These are phyloP conservation scores for Leptocoma aspasia DNA, from an alignment of 2,113 vertebrate species.

Conservation along the genomic window DNA sequence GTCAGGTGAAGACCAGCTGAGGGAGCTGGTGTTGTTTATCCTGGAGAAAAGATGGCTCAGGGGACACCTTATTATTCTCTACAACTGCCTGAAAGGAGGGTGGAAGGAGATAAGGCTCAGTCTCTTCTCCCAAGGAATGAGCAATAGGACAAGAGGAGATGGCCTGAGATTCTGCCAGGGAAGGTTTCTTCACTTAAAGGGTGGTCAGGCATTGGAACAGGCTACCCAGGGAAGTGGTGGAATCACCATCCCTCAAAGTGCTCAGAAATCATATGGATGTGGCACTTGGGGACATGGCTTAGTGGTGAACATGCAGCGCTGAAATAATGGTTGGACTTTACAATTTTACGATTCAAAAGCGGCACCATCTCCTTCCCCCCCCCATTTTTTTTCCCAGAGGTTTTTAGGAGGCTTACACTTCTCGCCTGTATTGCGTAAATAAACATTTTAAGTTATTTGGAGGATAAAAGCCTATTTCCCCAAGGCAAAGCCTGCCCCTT, in stretches of 20 bases:
- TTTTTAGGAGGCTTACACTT: background rate
- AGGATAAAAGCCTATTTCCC: background rate
- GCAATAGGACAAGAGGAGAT: background rate
- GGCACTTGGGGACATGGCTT: too few relatives aligned
- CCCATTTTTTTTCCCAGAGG: fast-evolving
- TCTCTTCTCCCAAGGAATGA: background rate
- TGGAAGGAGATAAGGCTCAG: fast-evolving
- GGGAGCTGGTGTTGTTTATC: background rate
- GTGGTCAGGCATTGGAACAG: background rate
- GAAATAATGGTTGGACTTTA: background rate
- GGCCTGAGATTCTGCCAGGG: background rate
- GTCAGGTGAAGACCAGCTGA: background rate
- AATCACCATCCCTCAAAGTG: background rate
- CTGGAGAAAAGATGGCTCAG: background rate
- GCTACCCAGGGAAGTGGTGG: background rate
- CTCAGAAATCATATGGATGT: background rate
- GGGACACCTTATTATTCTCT: background rate
- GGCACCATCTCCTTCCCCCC: fast-evolving
- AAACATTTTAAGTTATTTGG: background rate
- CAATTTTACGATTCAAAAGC: background rate
- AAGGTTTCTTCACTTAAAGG: background rate
- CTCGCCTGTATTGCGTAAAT: background rate
- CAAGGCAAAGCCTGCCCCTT: background rate
- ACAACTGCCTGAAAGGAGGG: background rate
- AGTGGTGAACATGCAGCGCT: too few relatives aligned